Conservation (phyloP, 2,113 vertebrate species). For the Emydura subglobosa region DNA sequence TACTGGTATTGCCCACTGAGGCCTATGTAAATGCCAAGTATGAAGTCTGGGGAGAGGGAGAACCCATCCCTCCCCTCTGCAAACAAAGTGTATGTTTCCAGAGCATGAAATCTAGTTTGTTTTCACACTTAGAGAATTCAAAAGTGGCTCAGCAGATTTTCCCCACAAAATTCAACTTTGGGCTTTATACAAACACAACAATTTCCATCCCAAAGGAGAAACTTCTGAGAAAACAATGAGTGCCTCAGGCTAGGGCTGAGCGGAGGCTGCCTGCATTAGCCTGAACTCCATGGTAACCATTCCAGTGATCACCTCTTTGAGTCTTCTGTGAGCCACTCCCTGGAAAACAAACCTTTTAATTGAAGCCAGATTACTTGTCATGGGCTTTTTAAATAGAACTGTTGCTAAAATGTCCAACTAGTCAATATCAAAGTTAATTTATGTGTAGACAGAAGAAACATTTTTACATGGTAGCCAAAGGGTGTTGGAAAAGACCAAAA, state of each 20-base stretch:
- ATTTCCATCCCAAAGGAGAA: not conserved
- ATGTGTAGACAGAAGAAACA: constrained; percentile 32
- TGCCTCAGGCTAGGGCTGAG: not conserved
- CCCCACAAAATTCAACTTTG: fast-evolving
- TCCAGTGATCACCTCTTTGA: fast-evolving
- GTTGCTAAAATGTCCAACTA: not conserved
- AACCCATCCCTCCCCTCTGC: not conserved
- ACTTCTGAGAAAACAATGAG: not conserved
- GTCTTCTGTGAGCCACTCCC: not conserved
- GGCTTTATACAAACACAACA: not conserved
- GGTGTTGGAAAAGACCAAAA: constrained; percentile 51
- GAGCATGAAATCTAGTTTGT: not conserved
- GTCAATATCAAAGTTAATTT: constrained; percentile 36
- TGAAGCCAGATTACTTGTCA: constrained; percentile 51
- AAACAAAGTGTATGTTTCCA: fast-evolving
- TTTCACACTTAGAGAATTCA: not conserved
- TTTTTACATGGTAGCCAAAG: constrained; percentile 39
- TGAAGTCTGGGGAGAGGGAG: not conserved
- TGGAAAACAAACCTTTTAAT: constrained; percentile 39
- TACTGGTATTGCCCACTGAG: fast-evolving
- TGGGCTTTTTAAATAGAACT: constrained; percentile 21
- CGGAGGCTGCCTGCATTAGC: not conserved
- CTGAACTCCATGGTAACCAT: not conserved
- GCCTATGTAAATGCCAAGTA: too few relatives aligned
- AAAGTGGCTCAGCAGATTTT: constrained; percentile 12